Percentiles rank a stretch among this genome's conserved stretches.
phyloP scores from a whole-genome alignment of 1,140 invertebrate genomes.

The Drosophila rhopaloa region DNA sequence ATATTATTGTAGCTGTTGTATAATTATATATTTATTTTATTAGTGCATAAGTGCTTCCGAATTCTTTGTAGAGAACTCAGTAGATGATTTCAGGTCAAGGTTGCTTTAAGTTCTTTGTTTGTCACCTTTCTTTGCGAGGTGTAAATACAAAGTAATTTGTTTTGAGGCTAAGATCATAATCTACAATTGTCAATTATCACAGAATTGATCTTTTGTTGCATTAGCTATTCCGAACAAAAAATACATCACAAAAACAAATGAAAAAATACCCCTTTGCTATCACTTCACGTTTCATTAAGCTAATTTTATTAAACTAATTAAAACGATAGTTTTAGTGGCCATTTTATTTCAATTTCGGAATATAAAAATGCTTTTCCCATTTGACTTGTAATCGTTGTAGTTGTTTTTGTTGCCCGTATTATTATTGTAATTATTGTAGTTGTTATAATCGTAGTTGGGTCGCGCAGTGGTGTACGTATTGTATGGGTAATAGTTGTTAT shows the following conservation, averaged over 20 bases:
- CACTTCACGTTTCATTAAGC: constrained; percentile 9
- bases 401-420: constrained; percentile 23
- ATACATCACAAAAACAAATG: neutral
- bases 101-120: constrained; percentile 8
- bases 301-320: neutral
- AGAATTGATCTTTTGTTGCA: no score
- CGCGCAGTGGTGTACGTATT: constrained; percentile 29
- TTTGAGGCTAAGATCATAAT: no score
- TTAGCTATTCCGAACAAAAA: no score
- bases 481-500: constrained; percentile 46
- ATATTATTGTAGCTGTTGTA: constrained; percentile 18
- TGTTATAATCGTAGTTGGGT: constrained; percentile 59
- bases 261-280: neutral
- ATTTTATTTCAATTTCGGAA: constrained; percentile 15
- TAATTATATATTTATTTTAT: constrained; percentile 20
- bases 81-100: constrained; percentile 16
- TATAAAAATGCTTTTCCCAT: constrained; percentile 39
- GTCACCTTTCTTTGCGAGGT: neutral
- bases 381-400: constrained; percentile 61
- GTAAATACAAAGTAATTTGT: neutral
- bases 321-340: neutral
- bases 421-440: constrained; percentile 48
- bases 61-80: constrained; percentile 3
- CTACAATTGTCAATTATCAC: no score
- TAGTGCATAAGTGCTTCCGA: constrained; percentile 31